Conservation (phyloP, 2,797 vertebrate genomes). For the Lophura swinhoii region DNA sequence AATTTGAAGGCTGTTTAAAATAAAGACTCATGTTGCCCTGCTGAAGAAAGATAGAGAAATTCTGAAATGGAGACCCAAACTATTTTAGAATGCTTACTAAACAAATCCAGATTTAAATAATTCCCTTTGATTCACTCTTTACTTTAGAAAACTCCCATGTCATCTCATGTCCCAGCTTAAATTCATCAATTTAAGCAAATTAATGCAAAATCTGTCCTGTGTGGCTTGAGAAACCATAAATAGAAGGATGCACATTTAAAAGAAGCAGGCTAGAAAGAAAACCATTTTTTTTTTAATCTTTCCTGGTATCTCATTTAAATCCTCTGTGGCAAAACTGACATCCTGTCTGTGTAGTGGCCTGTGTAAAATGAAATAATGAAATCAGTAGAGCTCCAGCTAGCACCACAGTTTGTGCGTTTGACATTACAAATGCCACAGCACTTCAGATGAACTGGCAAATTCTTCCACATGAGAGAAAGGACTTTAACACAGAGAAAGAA, state of each 20-base stretch:
- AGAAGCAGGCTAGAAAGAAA: neutral
- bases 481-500: neutral
- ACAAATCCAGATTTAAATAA: neutral
- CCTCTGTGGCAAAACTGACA: neutral
- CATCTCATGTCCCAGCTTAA: neutral
- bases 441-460: neutral
- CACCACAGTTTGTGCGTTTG: neutral
- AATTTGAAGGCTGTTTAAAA: neutral
- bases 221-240: neutral
- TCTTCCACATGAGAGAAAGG: neutral
- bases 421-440: neutral
- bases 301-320: constrained; percentile 13
- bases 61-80: neutral
- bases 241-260: neutral
- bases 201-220: neutral
- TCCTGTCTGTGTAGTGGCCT: neutral
- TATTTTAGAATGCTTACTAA: neutral
- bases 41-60: neutral
- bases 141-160: neutral
- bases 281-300: neutral
- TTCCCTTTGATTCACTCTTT: neutral
- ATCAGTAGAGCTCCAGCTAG: constrained; percentile 21
- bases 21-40: neutral
- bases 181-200: neutral
- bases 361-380: constrained; percentile 20